Percentiles rank a stretch among this genome's conserved stretches.
These are phyloP conservation scores for Ceratoteleas bidentatus DNA, from an alignment of 1,140 invertebrate genomes.

Conservation along the genomic window DNA sequence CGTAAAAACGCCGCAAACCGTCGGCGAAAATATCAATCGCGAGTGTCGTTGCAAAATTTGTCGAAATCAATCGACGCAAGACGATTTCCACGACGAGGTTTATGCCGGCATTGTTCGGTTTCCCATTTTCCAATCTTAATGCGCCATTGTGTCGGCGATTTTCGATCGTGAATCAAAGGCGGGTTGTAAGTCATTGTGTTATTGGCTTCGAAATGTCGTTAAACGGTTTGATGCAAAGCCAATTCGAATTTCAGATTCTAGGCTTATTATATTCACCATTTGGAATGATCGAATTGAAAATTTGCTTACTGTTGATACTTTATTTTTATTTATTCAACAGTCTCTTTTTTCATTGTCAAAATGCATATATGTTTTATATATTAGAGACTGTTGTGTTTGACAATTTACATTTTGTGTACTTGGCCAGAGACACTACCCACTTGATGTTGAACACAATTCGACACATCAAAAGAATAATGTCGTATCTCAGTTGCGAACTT, in stretches of 20 bases:
- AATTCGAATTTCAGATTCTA: slow-evolving; percentile 6
- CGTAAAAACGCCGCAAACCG: background rate
- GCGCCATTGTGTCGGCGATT: slow-evolving; percentile 24
- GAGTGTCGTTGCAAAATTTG: slow-evolving; percentile 27
- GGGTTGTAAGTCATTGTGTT: background rate
- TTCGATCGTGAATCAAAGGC: slow-evolving; percentile 13
- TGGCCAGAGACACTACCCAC: too few relatives aligned
- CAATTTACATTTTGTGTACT: too few relatives aligned
- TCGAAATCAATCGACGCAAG: background rate
- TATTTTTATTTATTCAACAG: too few relatives aligned
- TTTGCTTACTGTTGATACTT: too few relatives aligned
- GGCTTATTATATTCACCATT: too few relatives aligned
- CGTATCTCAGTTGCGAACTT: too few relatives aligned
- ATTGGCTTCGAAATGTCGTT: slow-evolving; percentile 31
- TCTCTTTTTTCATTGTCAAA: too few relatives aligned
- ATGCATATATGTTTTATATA: too few relatives aligned
- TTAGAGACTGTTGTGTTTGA: too few relatives aligned
- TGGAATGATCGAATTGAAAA: too few relatives aligned
- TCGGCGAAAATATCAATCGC: slow-evolving; percentile 10
- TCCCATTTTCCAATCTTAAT: slow-evolving; percentile 25
- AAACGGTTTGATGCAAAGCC: slow-evolving; percentile 11
- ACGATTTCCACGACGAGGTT: slow-evolving; percentile 6
- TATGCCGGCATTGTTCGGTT: slow-evolving; percentile 34
- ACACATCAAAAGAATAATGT: too few relatives aligned
- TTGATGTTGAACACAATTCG: too few relatives aligned